Evolutionary conservation across 2,113 vertebrate genomes (phyloP).

Genomic region (Sturnus vulgaris): DNA sequence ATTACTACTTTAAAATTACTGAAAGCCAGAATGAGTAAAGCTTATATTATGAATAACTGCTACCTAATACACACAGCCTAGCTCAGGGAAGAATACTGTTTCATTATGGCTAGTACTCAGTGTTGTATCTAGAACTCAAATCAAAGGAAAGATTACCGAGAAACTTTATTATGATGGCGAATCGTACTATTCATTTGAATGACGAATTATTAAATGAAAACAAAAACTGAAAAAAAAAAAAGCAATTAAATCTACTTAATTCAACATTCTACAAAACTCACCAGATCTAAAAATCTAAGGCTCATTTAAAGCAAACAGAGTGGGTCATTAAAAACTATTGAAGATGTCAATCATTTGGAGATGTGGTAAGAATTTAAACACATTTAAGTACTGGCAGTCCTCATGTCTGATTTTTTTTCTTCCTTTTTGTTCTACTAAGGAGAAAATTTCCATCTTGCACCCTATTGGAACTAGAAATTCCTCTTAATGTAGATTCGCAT

Average conservation of each 20-base stretch:
- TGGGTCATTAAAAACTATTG: conserved; percentile 65
- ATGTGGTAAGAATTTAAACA: conserved; percentile 57
- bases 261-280: conserved; percentile 50
- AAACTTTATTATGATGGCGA: not conserved
- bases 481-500: not conserved
- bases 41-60: conserved; percentile 26
- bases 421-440: not conserved
- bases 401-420: not conserved
- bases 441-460: not conserved
- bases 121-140: conserved; percentile 19
- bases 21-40: not conserved
- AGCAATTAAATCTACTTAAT: conserved; percentile 45
- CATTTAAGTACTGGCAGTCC: not conserved
- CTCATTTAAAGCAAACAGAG: conserved; percentile 64
- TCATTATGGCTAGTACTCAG: not conserved
- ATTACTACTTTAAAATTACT: not conserved
- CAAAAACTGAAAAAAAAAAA: not conserved
- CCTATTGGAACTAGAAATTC: not conserved
- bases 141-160: not conserved
- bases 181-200: not conserved
- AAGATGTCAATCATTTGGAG: conserved; percentile 53
- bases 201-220: not conserved
- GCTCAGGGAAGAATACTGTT: not conserved
- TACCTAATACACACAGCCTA: not conserved
- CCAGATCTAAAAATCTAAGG: conserved; percentile 48